These are phyloP conservation scores for Dipodomys ordii DNA, from an alignment of 2,113 vertebrate genomes.

Conservation along the genomic window DNA sequence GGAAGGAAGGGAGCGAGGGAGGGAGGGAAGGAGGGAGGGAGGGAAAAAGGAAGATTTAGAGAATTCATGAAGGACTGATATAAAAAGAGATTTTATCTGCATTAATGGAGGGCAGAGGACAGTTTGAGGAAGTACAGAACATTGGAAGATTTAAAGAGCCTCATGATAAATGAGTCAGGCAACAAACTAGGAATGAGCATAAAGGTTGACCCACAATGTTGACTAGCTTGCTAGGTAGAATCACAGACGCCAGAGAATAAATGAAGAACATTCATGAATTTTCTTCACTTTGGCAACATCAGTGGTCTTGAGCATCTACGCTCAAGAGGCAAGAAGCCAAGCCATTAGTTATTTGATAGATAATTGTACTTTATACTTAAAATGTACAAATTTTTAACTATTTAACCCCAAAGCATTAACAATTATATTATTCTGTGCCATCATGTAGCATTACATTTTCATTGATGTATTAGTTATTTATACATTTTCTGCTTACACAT, in stretches of 20 bases:
- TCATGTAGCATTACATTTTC: neutral
- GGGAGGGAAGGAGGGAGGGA: no score
- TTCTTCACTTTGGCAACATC: slow-evolving; percentile 31
- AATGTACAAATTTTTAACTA: slow-evolving; percentile 26
- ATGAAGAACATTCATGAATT: slow-evolving; percentile 22
- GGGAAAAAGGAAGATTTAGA: neutral
- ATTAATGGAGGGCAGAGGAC: neutral
- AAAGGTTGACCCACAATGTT: neutral
- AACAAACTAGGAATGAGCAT: neutral
- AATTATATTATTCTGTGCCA: slow-evolving; percentile 13
- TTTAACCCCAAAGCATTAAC: neutral
- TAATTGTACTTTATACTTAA: slow-evolving; percentile 49
- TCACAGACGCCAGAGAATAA: slow-evolving; percentile 48
- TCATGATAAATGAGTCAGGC: neutral
- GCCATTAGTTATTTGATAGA: slow-evolving; percentile 29
- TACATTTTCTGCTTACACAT: neutral
- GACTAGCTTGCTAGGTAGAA: neutral
- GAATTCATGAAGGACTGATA: neutral
- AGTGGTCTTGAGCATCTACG: neutral
- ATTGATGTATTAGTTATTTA: slow-evolving; percentile 29
- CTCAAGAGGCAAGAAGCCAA: slow-evolving; percentile 36
- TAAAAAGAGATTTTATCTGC: neutral
- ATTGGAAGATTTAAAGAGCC: neutral
- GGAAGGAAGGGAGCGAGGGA: no score
- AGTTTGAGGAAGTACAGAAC: neutral